Percentiles rank a stretch among this genome's conserved stretches.
phyloP scores from a whole-genome alignment of 2,113 vertebrate genomes.

The Myxocyprinus asiaticus region DNA sequence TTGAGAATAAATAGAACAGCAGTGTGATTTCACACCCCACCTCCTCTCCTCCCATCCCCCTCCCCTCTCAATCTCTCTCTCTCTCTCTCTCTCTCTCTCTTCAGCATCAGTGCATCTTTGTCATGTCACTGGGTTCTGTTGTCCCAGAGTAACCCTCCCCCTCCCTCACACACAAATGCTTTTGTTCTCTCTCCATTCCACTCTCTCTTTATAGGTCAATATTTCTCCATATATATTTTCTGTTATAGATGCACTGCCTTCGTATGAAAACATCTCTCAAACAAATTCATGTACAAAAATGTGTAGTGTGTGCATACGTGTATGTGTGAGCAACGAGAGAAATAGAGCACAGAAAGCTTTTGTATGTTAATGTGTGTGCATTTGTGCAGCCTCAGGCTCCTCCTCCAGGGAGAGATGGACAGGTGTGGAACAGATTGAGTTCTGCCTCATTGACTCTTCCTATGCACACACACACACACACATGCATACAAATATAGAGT shows the following conservation, averaged over 20 bases:
- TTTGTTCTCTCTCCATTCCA: not conserved
- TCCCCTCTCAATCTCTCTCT: too few relatives aligned
- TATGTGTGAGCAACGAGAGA: not conserved
- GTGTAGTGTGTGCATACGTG: not conserved
- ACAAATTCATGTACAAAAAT: not conserved
- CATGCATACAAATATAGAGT: too few relatives aligned
- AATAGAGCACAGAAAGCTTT: constrained; percentile 14
- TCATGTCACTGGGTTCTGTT: constrained; percentile 74
- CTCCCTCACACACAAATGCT: constrained; percentile 37
- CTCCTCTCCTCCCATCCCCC: constrained; percentile 19
- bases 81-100: not conserved
- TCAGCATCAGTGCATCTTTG: constrained; percentile 68
- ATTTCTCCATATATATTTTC: not conserved
- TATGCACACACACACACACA: constrained; percentile 17
- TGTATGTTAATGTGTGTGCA: constrained; percentile 21
- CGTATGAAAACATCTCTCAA: too few relatives aligned
- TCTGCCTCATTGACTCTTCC: constrained; percentile 41
- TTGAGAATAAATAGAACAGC: constrained; percentile 58
- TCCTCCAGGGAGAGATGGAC: constrained; percentile 48
- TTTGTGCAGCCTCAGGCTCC: constrained; percentile 30
- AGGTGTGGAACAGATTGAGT: constrained; percentile 50
- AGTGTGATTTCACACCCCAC: constrained; percentile 54
- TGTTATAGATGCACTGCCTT: too few relatives aligned
- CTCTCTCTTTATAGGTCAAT: constrained; percentile 3
- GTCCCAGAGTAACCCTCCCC: constrained; percentile 69